These are phyloP conservation scores for Colinus virginianus DNA, from an alignment of 2,113 vertebrate species.

Conservation along the genomic window DNA sequence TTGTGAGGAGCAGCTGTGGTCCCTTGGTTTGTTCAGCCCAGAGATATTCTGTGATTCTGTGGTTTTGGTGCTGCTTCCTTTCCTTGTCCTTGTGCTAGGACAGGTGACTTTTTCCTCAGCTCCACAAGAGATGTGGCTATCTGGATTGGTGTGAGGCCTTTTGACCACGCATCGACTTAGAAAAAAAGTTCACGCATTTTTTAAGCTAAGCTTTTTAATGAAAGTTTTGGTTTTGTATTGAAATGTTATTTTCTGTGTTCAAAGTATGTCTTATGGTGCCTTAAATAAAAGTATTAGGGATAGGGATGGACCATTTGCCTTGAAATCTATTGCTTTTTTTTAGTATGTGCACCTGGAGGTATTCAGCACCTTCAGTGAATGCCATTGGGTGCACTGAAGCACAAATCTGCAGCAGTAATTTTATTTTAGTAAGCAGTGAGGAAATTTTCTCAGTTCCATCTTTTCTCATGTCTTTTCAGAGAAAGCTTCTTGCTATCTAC, in stretches of 20 bases:
- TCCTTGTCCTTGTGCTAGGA: neutral
- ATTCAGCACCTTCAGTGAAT: neutral
- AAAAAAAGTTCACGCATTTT: neutral
- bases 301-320: neutral
- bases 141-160: neutral
- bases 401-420: neutral
- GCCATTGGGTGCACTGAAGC: neutral
- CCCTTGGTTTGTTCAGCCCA: neutral
- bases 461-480: slow-evolving; percentile 82
- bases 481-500: slow-evolving; percentile 99
- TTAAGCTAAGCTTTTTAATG: neutral
- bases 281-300: slow-evolving; percentile 34
- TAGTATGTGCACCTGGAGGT: rapidly evolving
- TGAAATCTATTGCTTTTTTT: neutral
- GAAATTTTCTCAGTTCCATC: slow-evolving; percentile 6
- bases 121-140: neutral
- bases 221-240: neutral
- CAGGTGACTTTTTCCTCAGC: neutral
- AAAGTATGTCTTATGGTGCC: neutral
- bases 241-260: neutral
- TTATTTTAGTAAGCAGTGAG: neutral
- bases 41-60: neutral
- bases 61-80: neutral
- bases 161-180: rapidly evolving
- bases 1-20: neutral